Evolutionary conservation across 2,113 vertebrate genomes (phyloP).

Genomic region (Polypterus senegalus): DNA sequence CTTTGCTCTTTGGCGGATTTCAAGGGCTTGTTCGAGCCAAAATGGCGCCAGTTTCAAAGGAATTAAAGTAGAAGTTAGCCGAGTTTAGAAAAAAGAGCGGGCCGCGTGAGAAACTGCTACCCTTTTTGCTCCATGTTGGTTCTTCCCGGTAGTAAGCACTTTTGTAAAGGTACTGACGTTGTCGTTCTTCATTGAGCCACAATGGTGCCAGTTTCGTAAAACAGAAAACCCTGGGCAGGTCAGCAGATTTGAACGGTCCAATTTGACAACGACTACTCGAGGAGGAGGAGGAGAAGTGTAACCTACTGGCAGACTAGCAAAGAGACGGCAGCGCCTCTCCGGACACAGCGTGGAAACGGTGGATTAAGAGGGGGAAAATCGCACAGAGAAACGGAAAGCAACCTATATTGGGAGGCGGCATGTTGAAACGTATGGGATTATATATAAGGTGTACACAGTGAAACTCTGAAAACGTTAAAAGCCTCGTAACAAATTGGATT

Average conservation of each 20-base stretch:
- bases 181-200: constrained; percentile 5
- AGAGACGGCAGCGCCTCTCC: constrained; percentile 6
- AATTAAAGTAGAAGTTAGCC: too few relatives aligned
- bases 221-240: not conserved
- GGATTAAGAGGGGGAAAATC: not conserved
- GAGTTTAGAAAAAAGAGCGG: too few relatives aligned
- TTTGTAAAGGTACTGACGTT: too few relatives aligned
- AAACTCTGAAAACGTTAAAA: too few relatives aligned
- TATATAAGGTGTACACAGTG: too few relatives aligned
- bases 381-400: too few relatives aligned
- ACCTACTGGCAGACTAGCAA: not conserved
- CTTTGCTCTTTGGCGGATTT: too few relatives aligned
- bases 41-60: too few relatives aligned
- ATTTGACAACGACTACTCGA: constrained; percentile 9
- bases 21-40: too few relatives aligned
- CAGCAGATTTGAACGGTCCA: not conserved
- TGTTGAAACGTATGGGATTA: too few relatives aligned
- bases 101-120: not conserved
- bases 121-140: not conserved
- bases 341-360: constrained; percentile 4
- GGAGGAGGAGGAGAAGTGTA: constrained; percentile 8
- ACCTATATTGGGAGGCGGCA: too few relatives aligned
- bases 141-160: not conserved
- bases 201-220: constrained; percentile 19
- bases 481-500: too few relatives aligned